A percentile compares a stretch with the other conserved stretches of the same genome.
phyloP scores from a whole-genome alignment of 2,113 vertebrate species.

The Pithys albifrons region DNA sequence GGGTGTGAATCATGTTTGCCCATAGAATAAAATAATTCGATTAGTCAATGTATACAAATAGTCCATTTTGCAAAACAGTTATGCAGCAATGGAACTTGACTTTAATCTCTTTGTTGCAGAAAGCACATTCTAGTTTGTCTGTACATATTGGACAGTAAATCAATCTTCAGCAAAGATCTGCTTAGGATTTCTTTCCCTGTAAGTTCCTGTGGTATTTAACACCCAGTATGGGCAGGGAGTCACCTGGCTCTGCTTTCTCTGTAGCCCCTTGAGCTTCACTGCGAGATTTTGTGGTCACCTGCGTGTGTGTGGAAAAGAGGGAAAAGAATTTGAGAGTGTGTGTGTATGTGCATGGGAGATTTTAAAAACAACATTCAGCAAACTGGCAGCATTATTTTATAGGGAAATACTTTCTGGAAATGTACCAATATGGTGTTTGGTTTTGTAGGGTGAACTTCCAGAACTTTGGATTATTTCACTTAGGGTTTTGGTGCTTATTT shows the following conservation, averaged over 20 bases:
- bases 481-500: neutral
- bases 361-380: neutral
- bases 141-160: neutral
- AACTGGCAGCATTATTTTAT: neutral
- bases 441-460: neutral
- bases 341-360: fast-evolving
- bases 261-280: neutral
- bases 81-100: neutral
- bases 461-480: neutral
- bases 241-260: neutral
- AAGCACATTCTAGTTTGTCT: neutral
- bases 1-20: conserved; percentile 9
- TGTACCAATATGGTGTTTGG: neutral
- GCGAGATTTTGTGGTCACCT: neutral
- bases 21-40: neutral
- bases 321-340: fast-evolving
- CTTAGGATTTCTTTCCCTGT: neutral
- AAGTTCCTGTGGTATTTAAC: neutral
- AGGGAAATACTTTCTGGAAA: neutral
- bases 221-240: neutral
- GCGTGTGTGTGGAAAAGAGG: neutral
- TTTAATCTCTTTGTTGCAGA: neutral
- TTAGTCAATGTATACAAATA: neutral
- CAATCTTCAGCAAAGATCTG: neutral
- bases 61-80: neutral